Conservation (phyloP, 1,140 invertebrate species). For the Drosophila nasuta region DNA sequence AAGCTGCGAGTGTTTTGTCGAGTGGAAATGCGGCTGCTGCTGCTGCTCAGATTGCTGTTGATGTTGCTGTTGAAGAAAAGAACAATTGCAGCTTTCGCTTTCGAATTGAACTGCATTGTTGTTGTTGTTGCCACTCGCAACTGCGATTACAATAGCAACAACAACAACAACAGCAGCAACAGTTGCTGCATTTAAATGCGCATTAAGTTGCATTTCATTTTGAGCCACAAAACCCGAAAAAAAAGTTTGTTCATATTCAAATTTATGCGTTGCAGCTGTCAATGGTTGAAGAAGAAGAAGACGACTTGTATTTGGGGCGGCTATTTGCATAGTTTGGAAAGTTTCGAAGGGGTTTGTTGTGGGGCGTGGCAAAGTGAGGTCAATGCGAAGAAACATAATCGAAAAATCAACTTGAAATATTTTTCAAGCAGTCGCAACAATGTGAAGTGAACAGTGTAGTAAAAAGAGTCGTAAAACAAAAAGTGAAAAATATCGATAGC, state of each 20-base stretch:
- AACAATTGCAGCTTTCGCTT: constrained; percentile 63
- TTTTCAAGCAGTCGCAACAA: constrained; percentile 4
- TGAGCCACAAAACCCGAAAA: constrained; percentile 28
- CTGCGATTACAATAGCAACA: constrained; percentile 15
- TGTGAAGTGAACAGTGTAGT: not conserved
- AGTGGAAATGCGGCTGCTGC: constrained; percentile 43
- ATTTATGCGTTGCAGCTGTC: constrained; percentile 65
- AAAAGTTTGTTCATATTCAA: constrained; percentile 52
- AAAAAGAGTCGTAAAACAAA: not conserved
- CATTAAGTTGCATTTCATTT: constrained; percentile 69
- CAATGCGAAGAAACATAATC: not conserved
- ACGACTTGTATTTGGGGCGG: constrained; percentile 4
- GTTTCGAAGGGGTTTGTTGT: not conserved
- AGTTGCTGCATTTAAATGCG: constrained; percentile 60
- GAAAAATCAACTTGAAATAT: not conserved
- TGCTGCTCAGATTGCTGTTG: constrained; percentile 21
- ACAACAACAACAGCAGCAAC: constrained; percentile 9
- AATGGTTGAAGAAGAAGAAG: not conserved
- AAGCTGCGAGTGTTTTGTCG: constrained; percentile 33
- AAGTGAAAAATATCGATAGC: not conserved
- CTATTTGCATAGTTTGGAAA: constrained; percentile 52
- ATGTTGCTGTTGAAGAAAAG: constrained; percentile 8
- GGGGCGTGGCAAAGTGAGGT: constrained; percentile 24
- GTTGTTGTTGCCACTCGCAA: not conserved
- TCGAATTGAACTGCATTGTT: constrained; percentile 40